Conservation (phyloP, 2,888 invertebrate genomes). For the Dicycla oo region DNA sequence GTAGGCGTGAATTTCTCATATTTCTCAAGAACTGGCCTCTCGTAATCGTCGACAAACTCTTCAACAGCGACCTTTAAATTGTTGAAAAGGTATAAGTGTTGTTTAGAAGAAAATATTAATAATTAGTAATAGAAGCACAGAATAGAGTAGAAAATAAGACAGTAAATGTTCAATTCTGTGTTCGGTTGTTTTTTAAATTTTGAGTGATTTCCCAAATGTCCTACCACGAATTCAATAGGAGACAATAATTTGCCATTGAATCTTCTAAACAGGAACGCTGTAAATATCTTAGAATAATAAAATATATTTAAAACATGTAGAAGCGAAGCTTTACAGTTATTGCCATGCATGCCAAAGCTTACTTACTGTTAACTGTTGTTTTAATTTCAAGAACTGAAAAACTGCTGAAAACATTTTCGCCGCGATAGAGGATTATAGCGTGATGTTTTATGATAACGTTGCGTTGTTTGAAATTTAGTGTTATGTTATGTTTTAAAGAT, state of each 20-base stretch:
- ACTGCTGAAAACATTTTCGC: slow-evolving; percentile 51
- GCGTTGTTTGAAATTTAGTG: slow-evolving; percentile 66
- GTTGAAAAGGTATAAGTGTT: slow-evolving; percentile 65
- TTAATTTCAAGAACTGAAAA: slow-evolving; percentile 49
- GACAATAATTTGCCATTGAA: slow-evolving; percentile 23
- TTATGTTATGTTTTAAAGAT: slow-evolving; percentile 63
- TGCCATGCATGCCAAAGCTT: slow-evolving; percentile 73
- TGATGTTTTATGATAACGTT: slow-evolving; percentile 50
- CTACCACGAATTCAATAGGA: slow-evolving; percentile 2
- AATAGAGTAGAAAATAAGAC: slow-evolving; percentile 29
- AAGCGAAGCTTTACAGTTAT: slow-evolving; percentile 75
- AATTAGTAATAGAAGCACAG: slow-evolving; percentile 25
- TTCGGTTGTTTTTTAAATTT: slow-evolving; percentile 35
- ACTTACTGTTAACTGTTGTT: slow-evolving; percentile 54
- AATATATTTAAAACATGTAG: slow-evolving; percentile 61
- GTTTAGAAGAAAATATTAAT: slow-evolving; percentile 25
- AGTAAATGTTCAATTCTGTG: slow-evolving; percentile 21
- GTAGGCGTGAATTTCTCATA: slow-evolving; percentile 91
- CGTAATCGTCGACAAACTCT: slow-evolving; percentile 93
- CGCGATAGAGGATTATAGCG: slow-evolving; percentile 70
- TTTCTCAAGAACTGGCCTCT: slow-evolving; percentile 93
- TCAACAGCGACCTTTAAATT: slow-evolving; percentile 84
- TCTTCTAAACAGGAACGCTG: slow-evolving; percentile 46
- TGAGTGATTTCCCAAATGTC: slow-evolving; percentile 7
- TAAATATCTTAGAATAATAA: slow-evolving; percentile 15